Evolutionary conservation across 2,797 vertebrate species (phyloP).

Genomic region (Peromyscus eremicus): DNA sequence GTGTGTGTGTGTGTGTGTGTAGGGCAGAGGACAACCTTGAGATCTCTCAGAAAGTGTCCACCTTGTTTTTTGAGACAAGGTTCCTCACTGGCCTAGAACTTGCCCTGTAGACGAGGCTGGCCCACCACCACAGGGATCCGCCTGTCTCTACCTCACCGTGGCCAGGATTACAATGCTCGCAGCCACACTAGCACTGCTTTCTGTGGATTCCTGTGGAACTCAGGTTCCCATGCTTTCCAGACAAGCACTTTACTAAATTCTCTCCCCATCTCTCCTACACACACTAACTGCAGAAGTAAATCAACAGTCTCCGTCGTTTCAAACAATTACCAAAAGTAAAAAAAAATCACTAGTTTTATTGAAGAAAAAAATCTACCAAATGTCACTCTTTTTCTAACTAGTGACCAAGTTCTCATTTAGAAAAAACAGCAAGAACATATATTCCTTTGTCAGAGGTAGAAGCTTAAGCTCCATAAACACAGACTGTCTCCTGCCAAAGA

Average conservation of each 20-base stretch:
- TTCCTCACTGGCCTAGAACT: background rate
- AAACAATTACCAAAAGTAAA: constrained; percentile 40
- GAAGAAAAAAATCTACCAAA: background rate
- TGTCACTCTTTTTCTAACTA: background rate
- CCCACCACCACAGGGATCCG: background rate
- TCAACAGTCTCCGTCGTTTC: background rate
- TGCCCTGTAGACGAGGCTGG: background rate
- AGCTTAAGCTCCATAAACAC: background rate
- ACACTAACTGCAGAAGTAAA: background rate
- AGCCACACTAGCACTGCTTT: background rate
- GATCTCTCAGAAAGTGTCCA: background rate
- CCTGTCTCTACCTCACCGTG: background rate
- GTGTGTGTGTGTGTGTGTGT: too few relatives aligned
- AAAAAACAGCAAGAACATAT: background rate
- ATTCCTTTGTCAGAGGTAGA: background rate
- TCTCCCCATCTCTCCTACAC: background rate
- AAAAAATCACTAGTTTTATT: background rate
- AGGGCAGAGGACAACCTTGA: background rate
- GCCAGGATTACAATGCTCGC: background rate
- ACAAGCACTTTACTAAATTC: background rate
- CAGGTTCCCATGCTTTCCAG: background rate
- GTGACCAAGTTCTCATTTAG: background rate
- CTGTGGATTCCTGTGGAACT: background rate
- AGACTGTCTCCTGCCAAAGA: background rate
- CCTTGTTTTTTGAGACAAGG: background rate